Evolutionary conservation across 2,113 vertebrate genomes (phyloP), one percentile per base, ranked within the genome.

Genomic region (Amblyopsis rosae): DNA sequence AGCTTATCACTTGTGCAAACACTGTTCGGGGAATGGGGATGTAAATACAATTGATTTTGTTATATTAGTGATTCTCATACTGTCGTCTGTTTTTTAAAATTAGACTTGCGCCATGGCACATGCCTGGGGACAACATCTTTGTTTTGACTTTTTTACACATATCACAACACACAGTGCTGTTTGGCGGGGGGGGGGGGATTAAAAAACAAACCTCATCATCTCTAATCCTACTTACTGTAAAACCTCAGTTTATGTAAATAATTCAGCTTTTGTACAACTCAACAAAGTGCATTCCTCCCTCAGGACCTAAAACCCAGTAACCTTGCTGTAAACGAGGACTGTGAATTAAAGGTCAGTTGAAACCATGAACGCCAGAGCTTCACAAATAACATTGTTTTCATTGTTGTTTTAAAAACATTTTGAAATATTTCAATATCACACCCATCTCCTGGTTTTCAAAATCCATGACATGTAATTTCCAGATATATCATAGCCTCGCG

Each of bases 281-380:
- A 11, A 51, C 12, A 15, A 51, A 12, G 12, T 32, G 61, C 79
- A 76, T 3, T 26, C 69, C 72, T 15, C 56, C 81, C 77, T 53
- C 72, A 99, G 97, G 97, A 99, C 91, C 93, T 99, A 82, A 99
- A 99, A 71, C 97, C 97, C 9, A 96, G 97, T 84, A 99, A 99
- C 85, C 88, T 99, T 74, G 98, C 98, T 81, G 98, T 99, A 74
- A 99, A 99, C 87, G 97, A 99, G 91, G 97, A 99, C 90, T 99
- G 97, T 82, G 97, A 99, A 89, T 93, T 98, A 68, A 98, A 97
- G 95, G 97, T 98, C 86, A 88, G 86, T 75, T 12, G 13, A 56
- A 56, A 11, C 35, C 35, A 41, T 56, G 7, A 56, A 11, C 6
- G 53, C 53, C 1, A 55, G 15, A 56, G n/a, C 7, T 17, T 19